Conservation (phyloP, 2,888 invertebrate species). For the Limnephilus rhombicus region DNA sequence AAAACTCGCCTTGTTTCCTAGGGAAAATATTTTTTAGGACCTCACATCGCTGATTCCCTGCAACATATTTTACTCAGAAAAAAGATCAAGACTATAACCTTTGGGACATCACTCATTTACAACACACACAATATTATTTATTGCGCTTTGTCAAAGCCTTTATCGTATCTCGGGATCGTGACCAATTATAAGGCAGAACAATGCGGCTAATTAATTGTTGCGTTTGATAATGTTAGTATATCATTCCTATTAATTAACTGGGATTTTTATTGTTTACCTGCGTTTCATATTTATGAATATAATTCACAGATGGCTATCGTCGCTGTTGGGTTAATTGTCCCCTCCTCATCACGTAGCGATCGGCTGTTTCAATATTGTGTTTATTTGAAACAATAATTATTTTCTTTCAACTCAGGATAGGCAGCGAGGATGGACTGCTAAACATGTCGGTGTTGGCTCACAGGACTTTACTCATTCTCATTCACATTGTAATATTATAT, state of each 20-base stretch:
- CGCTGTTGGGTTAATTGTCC: not conserved
- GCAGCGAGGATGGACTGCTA: no score
- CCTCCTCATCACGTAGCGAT: not conserved
- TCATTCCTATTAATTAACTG: not conserved
- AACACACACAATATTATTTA: not conserved
- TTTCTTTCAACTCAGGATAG: no score
- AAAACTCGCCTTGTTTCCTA: not conserved
- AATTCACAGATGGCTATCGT: not conserved
- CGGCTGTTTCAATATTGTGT: not conserved
- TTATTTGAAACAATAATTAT: not conserved
- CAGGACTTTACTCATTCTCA: no score
- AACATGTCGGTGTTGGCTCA: no score
- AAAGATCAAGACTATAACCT: not conserved
- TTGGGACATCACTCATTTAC: not conserved
- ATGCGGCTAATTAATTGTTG: not conserved
- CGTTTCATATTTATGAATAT: slow-evolving; percentile 1
- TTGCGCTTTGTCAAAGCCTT: not conserved
- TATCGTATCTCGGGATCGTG: not conserved
- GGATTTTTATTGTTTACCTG: not conserved
- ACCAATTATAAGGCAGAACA: slow-evolving; percentile 1
- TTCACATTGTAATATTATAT: no score
- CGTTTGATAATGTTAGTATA: not conserved
- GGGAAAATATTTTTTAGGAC: not conserved
- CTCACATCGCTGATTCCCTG: not conserved
- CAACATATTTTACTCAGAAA: not conserved